Conservation (phyloP, 2,888 invertebrate genomes). For the Spodoptera picta region DNA sequence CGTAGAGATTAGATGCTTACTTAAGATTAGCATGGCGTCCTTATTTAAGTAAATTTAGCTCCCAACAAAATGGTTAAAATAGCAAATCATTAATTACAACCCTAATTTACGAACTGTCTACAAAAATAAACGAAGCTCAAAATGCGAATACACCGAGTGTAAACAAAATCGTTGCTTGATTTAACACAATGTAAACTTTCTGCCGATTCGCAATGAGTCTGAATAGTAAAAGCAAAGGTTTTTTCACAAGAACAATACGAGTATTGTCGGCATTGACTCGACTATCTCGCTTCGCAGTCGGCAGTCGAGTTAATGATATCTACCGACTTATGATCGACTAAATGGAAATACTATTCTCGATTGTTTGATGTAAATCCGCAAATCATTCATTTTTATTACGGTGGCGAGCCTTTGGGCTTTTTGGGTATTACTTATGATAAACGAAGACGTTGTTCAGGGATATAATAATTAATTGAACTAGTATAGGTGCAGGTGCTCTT, state of each 20-base stretch:
- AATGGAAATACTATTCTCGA: constrained; percentile 38
- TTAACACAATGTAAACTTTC: constrained; percentile 24
- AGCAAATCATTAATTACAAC: too few species aligned
- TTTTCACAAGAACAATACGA: constrained; percentile 38
- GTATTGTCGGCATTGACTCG: constrained; percentile 33
- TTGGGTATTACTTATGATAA: constrained; percentile 23
- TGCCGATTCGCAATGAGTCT: constrained; percentile 14
- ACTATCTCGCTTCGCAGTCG: constrained; percentile 38
- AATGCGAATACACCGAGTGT: constrained; percentile 6
- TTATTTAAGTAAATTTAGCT: too few species aligned
- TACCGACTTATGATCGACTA: constrained; percentile 34
- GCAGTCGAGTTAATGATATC: constrained; percentile 40
- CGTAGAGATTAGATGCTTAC: too few species aligned
- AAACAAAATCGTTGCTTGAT: constrained; percentile 22
- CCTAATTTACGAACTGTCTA: too few species aligned
- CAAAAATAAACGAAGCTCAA: not conserved
- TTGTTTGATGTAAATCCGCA: constrained; percentile 32
- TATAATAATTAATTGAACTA: constrained; percentile 25
- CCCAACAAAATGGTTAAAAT: too few species aligned
- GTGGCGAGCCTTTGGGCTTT: constrained; percentile 21
- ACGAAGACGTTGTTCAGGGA: constrained; percentile 21
- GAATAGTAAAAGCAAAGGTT: constrained; percentile 34
- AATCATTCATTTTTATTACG: constrained; percentile 46
- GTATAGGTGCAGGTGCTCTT: constrained; percentile 6
- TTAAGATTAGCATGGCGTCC: too few species aligned